phyloP scores from a whole-genome alignment of 1,140 invertebrate species.

The Ceratina japonica region DNA sequence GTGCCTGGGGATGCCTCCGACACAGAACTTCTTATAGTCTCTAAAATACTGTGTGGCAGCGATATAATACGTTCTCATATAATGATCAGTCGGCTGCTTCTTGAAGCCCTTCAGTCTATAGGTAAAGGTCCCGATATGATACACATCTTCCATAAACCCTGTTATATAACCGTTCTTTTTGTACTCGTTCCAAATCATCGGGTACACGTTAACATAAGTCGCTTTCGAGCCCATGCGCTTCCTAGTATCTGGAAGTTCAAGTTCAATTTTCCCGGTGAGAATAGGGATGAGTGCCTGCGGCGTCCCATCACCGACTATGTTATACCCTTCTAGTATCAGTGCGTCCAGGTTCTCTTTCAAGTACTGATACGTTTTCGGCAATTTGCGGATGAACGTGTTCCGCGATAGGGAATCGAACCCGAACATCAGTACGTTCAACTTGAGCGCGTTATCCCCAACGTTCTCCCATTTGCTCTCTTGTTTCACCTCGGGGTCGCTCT shows the following conservation, averaged over 20 bases:
- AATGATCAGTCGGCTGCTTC: conserved; percentile 92
- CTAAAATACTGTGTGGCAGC: conserved; percentile 79
- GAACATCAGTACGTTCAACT: conserved; percentile 91
- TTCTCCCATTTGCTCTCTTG: conserved; percentile 79
- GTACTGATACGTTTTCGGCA: conserved; percentile 90
- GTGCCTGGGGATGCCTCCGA: conserved; percentile 89
- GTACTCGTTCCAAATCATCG: conserved; percentile 90
- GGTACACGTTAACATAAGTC: conserved; percentile 87
- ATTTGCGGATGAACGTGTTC: conserved; percentile 91
- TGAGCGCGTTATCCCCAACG: conserved; percentile 78
- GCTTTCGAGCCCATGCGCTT: conserved; percentile 85
- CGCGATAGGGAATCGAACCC: conserved; percentile 95
- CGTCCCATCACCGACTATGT: conserved; percentile 97
- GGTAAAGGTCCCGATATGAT: conserved; percentile 92
- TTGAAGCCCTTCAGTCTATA: conserved; percentile 94
- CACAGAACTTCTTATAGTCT: conserved; percentile 84
- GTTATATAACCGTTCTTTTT: conserved; percentile 85
- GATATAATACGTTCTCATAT: conserved; percentile 90
- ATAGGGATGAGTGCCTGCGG: conserved; percentile 95
- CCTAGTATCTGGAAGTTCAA: conserved; percentile 92
- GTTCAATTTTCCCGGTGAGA: conserved; percentile 92
- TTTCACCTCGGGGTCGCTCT: conserved; percentile 76
- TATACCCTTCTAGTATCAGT: conserved; percentile 89
- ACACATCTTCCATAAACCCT: conserved; percentile 93
- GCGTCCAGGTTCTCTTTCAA: conserved; percentile 85